These are phyloP conservation scores for Saturnia pavonia DNA, from an alignment of 2,888 invertebrate species.

Conservation along the genomic window DNA sequence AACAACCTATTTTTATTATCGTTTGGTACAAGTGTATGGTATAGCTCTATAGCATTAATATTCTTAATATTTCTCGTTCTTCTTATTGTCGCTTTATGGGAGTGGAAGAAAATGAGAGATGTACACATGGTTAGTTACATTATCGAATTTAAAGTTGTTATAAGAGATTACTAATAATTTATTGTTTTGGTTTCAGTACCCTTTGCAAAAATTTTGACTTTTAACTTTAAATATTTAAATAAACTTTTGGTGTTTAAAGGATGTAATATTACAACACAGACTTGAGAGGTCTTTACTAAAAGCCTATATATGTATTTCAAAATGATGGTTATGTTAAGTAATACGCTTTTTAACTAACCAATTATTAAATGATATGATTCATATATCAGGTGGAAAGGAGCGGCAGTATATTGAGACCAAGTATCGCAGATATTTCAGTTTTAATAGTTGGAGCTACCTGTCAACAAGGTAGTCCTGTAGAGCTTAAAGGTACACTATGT, in stretches of 20 bases:
- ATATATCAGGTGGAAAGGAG: conserved; percentile 48
- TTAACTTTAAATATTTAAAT: not conserved
- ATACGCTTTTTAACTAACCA: not conserved
- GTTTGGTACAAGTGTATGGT: conserved; percentile 85
- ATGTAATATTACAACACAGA: not conserved
- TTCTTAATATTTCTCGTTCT: conserved; percentile 67
- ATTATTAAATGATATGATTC: not conserved
- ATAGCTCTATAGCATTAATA: conserved; percentile 74
- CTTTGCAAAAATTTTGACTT: not conserved
- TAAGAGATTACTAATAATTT: not conserved
- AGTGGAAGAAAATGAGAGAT: conserved; percentile 58
- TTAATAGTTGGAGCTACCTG: conserved; percentile 83
- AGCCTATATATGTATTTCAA: not conserved
- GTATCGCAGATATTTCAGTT: conserved; percentile 75
- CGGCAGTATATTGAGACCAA: conserved; percentile 61
- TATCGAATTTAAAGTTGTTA: conserved; percentile 14
- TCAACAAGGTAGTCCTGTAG: conserved; percentile 83
- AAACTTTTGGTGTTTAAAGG: not conserved
- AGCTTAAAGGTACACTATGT: conserved; percentile 76
- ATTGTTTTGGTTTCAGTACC: not conserved
- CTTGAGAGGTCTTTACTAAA: not conserved
- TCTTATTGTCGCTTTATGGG: conserved; percentile 62
- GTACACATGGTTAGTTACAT: conserved; percentile 32
- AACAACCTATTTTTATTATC: conserved; percentile 87
- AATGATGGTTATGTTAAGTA: not conserved